Conservation (phyloP, 2,113 vertebrate species). For the human region GRCh38 chr18:27055001-27055500, state of each 20-base stretch:
- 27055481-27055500: background rate
- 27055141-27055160: constrained; percentile 85
- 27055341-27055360: constrained; percentile 44
- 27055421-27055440: background rate
- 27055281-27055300: background rate
- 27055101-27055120: constrained; percentile 87
- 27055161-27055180: constrained; percentile 80
- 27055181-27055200: constrained; percentile 77
- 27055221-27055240: constrained; percentile 56
- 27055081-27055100: constrained; percentile 83
- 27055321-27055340: constrained; percentile 37
- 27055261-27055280: constrained; percentile 45
- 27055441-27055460: background rate
- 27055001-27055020: constrained; percentile 73
- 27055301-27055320: constrained; percentile 56
- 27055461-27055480: background rate
- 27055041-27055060: constrained; percentile 79
- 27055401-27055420: constrained; percentile 1
- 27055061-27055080: constrained; percentile 81
- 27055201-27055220: constrained; percentile 77
- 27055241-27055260: background rate
- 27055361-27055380: background rate
- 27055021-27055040: constrained; percentile 68
- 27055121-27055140: constrained; percentile 86
- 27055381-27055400: background rate